Base-by-base conservation (phyloP, 2,888 invertebrate genomes). In the Chaetogeoica ovagalla region DNA sequence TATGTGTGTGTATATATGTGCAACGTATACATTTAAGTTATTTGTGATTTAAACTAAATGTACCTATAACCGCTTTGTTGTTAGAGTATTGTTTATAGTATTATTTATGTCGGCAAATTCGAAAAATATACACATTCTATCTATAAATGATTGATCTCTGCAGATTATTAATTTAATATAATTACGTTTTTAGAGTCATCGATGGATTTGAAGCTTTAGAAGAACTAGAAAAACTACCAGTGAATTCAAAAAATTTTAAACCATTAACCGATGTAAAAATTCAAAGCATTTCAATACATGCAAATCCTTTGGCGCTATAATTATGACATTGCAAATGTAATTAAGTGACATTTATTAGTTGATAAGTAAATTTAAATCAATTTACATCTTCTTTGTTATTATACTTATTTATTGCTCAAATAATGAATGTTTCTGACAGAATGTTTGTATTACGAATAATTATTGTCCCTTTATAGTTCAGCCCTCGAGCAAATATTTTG, bases 181-280 rank as follows among this genome's bases (percentile, higher is more conserved):
- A 48, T 48, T 48, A 13, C 11, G 15, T 48, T 11, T 48, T 81
- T 88, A 97, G 97, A 85, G 92, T 98, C 0, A 98, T 99, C 84
- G 98, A 99, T 89, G 99, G 99, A 4, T 92, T 97, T 86, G 98
- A 98, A 86, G 92, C 94, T 0, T 88, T 99, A 59, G 98, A 99
- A 86, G 97, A 97, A 85, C 88, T 99, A 83, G 99, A 99, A 87
- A 98, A 97, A 86, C 88, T 96, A 82, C 91, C 94, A 74, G 97
- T 99, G 0, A 96, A 97, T 87, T 93, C 96, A 7, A 98, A 98
- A 88, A 95, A 93, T 84, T 97, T 91, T 86, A 91, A 91, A 84
- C 98, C 98, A 0, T 87, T 96, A 2, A 91, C 91, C 60, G 97
- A 98, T 85, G 93, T 93, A 48, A 91, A 91, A 87, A 93, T 99